Evolutionary conservation across 2,113 vertebrate species (phyloP).

Genomic region (Lipotes vexillifer): DNA sequence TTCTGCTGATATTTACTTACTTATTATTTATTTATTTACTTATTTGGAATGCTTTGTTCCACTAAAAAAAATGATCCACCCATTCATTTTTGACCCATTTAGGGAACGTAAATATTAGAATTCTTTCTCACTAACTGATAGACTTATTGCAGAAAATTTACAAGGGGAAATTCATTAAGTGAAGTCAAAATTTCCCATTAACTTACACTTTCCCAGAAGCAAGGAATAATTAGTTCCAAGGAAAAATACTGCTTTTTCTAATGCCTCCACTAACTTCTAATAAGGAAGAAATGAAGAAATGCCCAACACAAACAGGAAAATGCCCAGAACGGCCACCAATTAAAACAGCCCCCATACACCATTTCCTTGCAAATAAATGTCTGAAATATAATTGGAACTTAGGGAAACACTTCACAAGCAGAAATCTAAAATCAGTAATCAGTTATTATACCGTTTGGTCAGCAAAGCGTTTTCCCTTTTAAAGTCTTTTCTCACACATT

Average conservation of each 20-base stretch:
- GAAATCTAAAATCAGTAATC: not conserved
- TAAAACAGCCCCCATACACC: not conserved
- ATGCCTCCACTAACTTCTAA: not conserved
- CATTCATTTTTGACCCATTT: not conserved
- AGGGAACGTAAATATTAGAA: not conserved
- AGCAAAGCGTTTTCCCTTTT: not conserved
- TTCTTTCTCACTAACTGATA: not conserved
- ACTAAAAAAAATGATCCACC: not conserved
- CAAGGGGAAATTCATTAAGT: not conserved
- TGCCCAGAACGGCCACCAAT: not conserved
- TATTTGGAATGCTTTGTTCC: not conserved
- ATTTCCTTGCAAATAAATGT: not conserved
- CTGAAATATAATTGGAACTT: not conserved
- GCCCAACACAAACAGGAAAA: not conserved
- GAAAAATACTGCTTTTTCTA: not conserved
- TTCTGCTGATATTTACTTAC: not conserved
- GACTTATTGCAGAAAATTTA: not conserved
- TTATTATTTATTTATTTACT: not conserved
- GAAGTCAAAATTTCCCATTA: not conserved
- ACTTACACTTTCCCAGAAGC: not conserved
- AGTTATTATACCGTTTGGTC: not conserved
- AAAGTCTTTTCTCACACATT: not conserved
- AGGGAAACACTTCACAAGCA: not conserved
- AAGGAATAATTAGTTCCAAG: constrained; percentile 24
- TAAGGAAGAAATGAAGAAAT: not conserved